Percentiles rank a stretch among this genome's conserved stretches.
Conservation (phyloP, 2,888 invertebrate genomes). For the Xylophagus ater region DNA sequence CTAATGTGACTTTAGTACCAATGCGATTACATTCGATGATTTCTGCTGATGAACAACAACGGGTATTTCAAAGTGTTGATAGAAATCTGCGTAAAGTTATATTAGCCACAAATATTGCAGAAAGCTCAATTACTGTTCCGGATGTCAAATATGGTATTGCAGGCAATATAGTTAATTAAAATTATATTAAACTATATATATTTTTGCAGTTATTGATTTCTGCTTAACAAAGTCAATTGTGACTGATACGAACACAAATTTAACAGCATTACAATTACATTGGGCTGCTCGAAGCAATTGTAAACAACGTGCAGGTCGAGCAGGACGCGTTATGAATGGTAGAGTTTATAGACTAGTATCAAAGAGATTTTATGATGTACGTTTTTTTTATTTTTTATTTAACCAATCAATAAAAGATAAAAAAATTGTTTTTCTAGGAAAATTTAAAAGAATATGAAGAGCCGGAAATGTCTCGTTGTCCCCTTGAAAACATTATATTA, state of each 20-base stretch:
- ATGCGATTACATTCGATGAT: constrained; percentile 60
- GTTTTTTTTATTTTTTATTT: constrained; percentile 7
- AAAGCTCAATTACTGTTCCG: constrained; percentile 83
- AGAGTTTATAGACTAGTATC: constrained; percentile 73
- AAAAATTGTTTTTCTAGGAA: constrained; percentile 37
- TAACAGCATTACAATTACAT: constrained; percentile 51
- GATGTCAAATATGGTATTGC: constrained; percentile 58
- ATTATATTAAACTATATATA: too few species aligned
- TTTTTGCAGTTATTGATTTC: constrained; percentile 70
- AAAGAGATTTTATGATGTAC: constrained; percentile 51
- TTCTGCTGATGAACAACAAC: constrained; percentile 63
- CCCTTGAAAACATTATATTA: constrained; percentile 68
- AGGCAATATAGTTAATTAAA: not conserved
- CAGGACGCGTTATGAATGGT: constrained; percentile 77
- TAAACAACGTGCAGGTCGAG: constrained; percentile 79
- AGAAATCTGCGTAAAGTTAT: constrained; percentile 61
- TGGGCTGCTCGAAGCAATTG: constrained; percentile 91
- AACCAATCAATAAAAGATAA: constrained; percentile 7
- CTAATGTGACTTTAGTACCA: constrained; percentile 22
- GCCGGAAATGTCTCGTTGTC: constrained; percentile 72
- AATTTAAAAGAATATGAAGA: constrained; percentile 44
- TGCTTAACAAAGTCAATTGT: constrained; percentile 77
- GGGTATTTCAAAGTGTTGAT: constrained; percentile 40
- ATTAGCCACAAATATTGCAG: constrained; percentile 82
- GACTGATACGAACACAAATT: constrained; percentile 63